Conservation (phyloP, 1,140 invertebrate species). For the Planococcus citri region DNA sequence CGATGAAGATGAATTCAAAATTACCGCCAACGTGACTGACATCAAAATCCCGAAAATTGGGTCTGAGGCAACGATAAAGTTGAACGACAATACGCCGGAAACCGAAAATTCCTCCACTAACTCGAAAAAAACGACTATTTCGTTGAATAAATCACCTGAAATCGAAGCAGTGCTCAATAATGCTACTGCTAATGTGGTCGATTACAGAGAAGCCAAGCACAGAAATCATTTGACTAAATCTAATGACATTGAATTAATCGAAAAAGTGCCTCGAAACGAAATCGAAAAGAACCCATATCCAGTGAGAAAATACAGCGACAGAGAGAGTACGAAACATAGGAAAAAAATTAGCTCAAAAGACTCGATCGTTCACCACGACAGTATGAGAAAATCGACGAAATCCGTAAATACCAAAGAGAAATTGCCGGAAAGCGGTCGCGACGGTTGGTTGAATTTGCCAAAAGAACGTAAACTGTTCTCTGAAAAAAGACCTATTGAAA, state of each 20-base stretch:
- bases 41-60: background rate
- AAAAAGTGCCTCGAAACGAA: background rate
- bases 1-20: background rate
- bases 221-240: too few species aligned
- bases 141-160: background rate
- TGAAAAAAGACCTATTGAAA: background rate
- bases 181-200: too few species aligned
- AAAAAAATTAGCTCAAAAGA: background rate
- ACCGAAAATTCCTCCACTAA: background rate
- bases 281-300: background rate
- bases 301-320: background rate
- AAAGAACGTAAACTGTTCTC: conserved; percentile 23
- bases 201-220: background rate
- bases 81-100: background rate
- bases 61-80: background rate
- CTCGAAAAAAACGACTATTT: background rate
- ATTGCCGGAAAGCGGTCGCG: conserved; percentile 25
- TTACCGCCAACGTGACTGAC: background rate
- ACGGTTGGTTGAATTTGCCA: conserved; percentile 28
- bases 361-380: background rate
- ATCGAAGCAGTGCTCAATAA: too few species aligned
- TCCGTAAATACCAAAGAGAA: background rate
- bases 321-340: background rate
- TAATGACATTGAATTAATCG: background rate
- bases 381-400: background rate